Evolutionary conservation across 2,797 vertebrate genomes (phyloP), one percentile per base, ranked within the genome.

Genomic region (Gymnodraco acuticeps): DNA sequence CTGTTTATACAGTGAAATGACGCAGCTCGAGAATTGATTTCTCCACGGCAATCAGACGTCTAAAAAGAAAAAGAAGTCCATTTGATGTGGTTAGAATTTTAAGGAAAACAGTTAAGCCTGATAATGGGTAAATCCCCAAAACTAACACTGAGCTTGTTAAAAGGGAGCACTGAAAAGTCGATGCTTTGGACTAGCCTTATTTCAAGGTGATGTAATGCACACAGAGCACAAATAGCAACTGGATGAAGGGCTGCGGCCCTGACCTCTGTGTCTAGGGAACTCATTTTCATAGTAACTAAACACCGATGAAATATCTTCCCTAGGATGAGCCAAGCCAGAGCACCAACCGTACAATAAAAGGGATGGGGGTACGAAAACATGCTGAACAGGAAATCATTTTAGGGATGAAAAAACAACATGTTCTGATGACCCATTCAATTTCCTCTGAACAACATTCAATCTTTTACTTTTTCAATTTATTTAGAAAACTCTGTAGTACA

Each of bases 131-230:
- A 90, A 92, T 90, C 88, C 85, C 84, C 85, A 93, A 92, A 90
- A 91, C 90, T 87, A 94, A 93, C 84, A 87, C 77, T 74, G 15
- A 58, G 87, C 52, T 85, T 84, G 86, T 91, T 92, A 85, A 94
- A 92, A 73, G 86, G 81, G 75, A 91, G 80, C 80, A 89, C 74
- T 84, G 74, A 92, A 82, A 80, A 91, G 83, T 81, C 72, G 38
- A 71, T 83, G 86, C 77, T 83, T 85, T 80, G 69, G 72, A 88
- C 76, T 66, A 81, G 87, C 65, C 88, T 81, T 78, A 89, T 91
- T 92, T 90, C 73, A 93, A 86, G 91, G 85, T 94, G 91, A 93
- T 91, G 92, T 93, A 92, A 94, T 92, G 78, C 79, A 85, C 78
- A 92, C 78, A 86, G 72, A 85, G 70, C 85, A 63, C 66, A 90